A percentile compares a stretch with the other conserved stretches of the same genome.
Evolutionary conservation across 2,113 vertebrate genomes (phyloP).

Genomic region (Microtus pennsylvanicus): DNA sequence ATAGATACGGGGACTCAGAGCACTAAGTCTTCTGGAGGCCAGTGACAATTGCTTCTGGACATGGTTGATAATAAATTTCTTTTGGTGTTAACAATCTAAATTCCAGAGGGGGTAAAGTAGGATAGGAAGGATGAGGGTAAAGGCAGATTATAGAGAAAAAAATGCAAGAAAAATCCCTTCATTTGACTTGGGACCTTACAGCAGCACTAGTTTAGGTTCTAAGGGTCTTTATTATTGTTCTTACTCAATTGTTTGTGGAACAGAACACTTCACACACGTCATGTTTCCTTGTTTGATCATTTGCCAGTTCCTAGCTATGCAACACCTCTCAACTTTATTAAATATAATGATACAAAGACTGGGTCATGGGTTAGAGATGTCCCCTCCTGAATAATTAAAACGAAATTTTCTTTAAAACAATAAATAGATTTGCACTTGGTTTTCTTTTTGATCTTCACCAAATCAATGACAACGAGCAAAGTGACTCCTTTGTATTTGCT

Average conservation of each 20-base stretch:
- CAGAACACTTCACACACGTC: not conserved
- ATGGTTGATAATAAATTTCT: too few relatives aligned
- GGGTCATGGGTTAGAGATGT: not conserved
- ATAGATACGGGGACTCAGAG: not conserved
- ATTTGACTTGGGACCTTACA: not conserved
- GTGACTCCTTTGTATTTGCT: constrained; percentile 62
- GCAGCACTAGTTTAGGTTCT: not conserved
- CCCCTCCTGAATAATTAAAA: constrained; percentile 66
- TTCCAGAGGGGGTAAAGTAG: not conserved
- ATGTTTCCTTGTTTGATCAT: constrained; percentile 56
- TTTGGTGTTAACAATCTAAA: not conserved
- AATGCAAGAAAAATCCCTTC: not conserved
- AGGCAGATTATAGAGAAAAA: not conserved
- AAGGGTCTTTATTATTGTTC: not conserved
- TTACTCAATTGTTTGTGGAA: not conserved
- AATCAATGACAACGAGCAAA: constrained; percentile 71
- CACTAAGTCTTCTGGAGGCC: not conserved
- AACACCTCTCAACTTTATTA: constrained; percentile 30
- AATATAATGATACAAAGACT: constrained; percentile 64
- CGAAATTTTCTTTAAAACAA: constrained; percentile 62
- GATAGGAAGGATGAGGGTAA: not conserved
- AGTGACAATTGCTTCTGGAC: too few relatives aligned
- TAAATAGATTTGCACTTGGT: constrained; percentile 51
- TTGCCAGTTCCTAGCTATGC: constrained; percentile 39
- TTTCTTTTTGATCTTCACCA: constrained; percentile 68